Evolutionary conservation across 2,113 vertebrate species (phyloP), one percentile per base, ranked within the genome.

Genomic region (Protobothrops mucrosquamatus): DNA sequence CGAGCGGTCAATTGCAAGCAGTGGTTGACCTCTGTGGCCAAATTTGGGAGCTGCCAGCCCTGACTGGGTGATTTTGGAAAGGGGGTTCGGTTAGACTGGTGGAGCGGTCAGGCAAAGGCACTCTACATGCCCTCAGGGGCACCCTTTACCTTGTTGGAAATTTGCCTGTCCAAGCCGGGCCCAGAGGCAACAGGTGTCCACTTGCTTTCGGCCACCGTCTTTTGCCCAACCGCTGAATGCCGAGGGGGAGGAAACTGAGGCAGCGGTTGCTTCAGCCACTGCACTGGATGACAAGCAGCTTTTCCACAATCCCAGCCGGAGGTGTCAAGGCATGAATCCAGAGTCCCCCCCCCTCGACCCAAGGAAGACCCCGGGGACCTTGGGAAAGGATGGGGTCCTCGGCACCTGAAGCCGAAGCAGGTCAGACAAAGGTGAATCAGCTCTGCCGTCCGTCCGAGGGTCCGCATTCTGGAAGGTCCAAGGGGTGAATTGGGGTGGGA

Each of bases 381-480:
- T 46, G 12, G 88, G 56, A 48, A 29, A 15, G 39, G 56, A 29
- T 20, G 24, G 39, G 39, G 18, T n/a, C 1, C 69, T 15, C 46
- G 24, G 6, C 15, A 20, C 11, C 51, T 1, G 18, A n/a, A n/a
- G 29, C 6, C 0, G 6, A 20, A 20, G n/a, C 14, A 74, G 46
- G 26, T 74, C 51, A 22, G 11, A 3, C 18, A 3, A 34, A 6
- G 18, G 85, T 34, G 81, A 15, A 26, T 86, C 20, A 3, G n/a
- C 14, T 4, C 4, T 2, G 7, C 54, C 4, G 1, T 29, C 8
- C 3, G 12, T 29, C 8, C 3, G 12, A 56, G 5, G 54, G 54
- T 2, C 0, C 0, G 7, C 1, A 29, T n/a, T 34, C 9, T 5
- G 54, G 39, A 51, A 34, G 1, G 4, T 9, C 34, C 14, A 3